Evolutionary conservation across 2,888 invertebrate genomes (phyloP), one percentile per base, ranked within the genome.

Genomic region (Artemia sp.): DNA sequence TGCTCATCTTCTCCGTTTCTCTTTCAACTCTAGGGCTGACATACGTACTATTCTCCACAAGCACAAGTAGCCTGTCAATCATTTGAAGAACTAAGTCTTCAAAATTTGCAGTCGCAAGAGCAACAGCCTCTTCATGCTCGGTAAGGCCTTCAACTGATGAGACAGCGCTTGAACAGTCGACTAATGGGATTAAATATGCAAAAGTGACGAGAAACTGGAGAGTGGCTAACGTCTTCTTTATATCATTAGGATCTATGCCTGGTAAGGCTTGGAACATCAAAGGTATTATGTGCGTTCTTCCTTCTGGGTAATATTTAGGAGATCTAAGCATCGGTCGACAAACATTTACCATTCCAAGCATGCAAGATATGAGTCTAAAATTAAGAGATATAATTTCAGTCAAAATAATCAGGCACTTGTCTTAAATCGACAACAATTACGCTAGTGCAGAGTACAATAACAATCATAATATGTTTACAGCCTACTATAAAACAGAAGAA

Each of bases 51-150:
- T 85, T 86, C 74, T 89, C 88, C 58, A 89, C 85, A n/a, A 52
- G 12, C 1, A 81, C 77, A 75, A 88, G 87, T 72, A 88, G 81
- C 75, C 87, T 84, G 75, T 92, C 92, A 74, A 94, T 79, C 76
- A 91, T 89, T 75, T 91, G 87, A 3, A 91, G 78, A 2, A 93
- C 85, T 76, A 94, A 93, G 76, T 92, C 91, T 79, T 94, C 92
- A 74, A 93, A 86, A 74, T 87, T 86, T 1, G 90, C 89, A 0
- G 92, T 90, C 0, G 88, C 86, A 73, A 87, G 86, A 77, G 92
- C 92, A 9, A 83, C 74, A 72, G 83, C 81, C 72, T 76, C 76
- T 75, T 93, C 92, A 71, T 87, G 86, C 80, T 90, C 89, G 0
- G 87, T 87, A 72, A 92, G 80, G 76, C 88, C 85, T 0, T 82